Conservation (phyloP, 2,888 invertebrate genomes). For the Aphelenchoides bicaudatus region DNA sequence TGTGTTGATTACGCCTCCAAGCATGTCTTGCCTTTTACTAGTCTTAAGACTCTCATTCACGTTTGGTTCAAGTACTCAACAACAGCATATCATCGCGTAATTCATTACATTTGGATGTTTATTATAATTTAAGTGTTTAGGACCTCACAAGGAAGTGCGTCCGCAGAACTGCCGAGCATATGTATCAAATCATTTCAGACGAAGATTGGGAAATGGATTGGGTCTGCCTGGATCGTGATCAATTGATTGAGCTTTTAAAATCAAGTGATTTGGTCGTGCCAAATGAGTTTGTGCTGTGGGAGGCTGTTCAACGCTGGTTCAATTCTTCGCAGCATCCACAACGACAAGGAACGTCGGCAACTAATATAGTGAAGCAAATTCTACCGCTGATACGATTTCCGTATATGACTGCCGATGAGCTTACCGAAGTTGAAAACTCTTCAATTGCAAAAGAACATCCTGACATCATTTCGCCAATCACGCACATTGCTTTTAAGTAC, state of each 20-base stretch:
- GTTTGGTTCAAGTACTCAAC: conserved; percentile 61
- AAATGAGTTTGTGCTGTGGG: conserved; percentile 62
- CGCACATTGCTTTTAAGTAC: conserved; percentile 63
- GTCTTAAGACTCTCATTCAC: conserved; percentile 63
- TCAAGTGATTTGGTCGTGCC: conserved; percentile 61
- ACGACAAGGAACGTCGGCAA: conserved; percentile 48
- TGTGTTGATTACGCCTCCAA: conserved; percentile 62
- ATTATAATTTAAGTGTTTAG: neutral
- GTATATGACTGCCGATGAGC: conserved; percentile 86
- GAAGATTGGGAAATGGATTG: conserved; percentile 62
- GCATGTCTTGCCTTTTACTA: conserved; percentile 61
- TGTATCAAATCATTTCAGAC: conserved; percentile 57
- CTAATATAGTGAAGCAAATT: conserved; percentile 44
- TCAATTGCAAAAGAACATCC: conserved; percentile 43
- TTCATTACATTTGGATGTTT: neutral
- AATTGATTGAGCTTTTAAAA: conserved; percentile 62
- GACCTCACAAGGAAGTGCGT: conserved; percentile 37
- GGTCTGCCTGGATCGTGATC: conserved; percentile 61
- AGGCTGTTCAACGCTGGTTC: conserved; percentile 61
- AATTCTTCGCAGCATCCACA: conserved; percentile 58
- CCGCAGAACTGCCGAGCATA: conserved; percentile 46
- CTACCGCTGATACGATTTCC: conserved; percentile 68
- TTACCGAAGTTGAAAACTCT: conserved; percentile 68
- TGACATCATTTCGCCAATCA: conserved; percentile 60
- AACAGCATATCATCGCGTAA: conserved; percentile 11